Conservation (phyloP, 35 echinoderm and acorn worm species). For the Apostichopus japonicus region DNA sequence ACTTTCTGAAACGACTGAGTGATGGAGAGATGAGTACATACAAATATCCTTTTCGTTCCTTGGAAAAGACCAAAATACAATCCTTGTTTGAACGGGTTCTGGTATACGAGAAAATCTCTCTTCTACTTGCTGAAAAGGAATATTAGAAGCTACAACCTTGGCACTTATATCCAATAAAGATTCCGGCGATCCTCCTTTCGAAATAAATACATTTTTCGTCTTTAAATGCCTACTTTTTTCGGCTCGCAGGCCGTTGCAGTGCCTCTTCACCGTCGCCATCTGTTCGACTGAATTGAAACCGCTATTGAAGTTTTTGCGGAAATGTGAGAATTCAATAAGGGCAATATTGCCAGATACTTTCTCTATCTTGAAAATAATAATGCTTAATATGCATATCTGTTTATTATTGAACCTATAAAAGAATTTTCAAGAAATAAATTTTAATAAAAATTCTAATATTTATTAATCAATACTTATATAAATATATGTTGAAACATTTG, state of each 20-base stretch:
- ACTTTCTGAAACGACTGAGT: constrained; percentile 95
- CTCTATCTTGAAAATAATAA: not conserved
- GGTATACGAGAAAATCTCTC: constrained; percentile 99
- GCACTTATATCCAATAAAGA: constrained; percentile 99
- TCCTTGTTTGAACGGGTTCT: constrained; percentile 98
- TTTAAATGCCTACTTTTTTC: constrained; percentile 68
- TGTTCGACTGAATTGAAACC: constrained; percentile 52
- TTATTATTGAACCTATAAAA: not conserved
- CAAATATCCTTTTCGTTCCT: constrained; percentile 99
- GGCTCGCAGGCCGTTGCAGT: constrained; percentile 83
- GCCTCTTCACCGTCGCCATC: constrained; percentile 99
- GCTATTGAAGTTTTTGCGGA: constrained; percentile 52
- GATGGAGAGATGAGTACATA: constrained; percentile 99
- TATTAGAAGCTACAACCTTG: constrained; percentile 98
- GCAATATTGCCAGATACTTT: constrained; percentile 44
- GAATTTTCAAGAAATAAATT: too few species aligned
- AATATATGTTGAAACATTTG: too few species aligned
- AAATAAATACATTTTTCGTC: constrained; percentile 29
- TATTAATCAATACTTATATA: too few species aligned
- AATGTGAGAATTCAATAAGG: constrained; percentile 58
- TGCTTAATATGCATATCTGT: not conserved
- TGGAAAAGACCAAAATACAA: constrained; percentile 99
- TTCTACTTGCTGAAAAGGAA: constrained; percentile 99
- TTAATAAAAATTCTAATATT: too few species aligned
- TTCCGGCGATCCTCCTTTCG: constrained; percentile 69